phyloP scores from a whole-genome alignment of 2,888 invertebrate species.

The Congeria kusceri region DNA sequence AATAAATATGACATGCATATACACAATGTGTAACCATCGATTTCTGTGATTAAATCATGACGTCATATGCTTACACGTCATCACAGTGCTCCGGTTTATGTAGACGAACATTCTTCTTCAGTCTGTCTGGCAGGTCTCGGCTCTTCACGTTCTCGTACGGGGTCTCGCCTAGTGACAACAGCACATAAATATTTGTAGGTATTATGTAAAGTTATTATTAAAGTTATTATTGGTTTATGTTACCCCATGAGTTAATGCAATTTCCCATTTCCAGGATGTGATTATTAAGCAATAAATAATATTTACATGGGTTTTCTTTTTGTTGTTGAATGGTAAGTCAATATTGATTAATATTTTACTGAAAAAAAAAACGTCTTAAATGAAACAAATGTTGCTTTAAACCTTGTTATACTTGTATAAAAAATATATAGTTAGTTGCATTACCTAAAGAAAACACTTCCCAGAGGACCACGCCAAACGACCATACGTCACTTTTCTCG shows the following conservation, averaged over 20 bases:
- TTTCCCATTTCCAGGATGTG: too few species aligned
- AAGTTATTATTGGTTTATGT: not conserved
- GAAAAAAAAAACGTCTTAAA: too few species aligned
- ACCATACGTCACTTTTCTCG: constrained; percentile 71
- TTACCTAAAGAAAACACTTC: constrained; percentile 71
- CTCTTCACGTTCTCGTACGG: constrained; percentile 65
- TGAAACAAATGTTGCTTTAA: too few species aligned
- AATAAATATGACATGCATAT: not conserved
- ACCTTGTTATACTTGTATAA: too few species aligned
- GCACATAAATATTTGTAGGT: not conserved
- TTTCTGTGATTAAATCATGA: too few species aligned
- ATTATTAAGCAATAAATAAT: not conserved
- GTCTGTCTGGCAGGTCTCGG: constrained; percentile 58
- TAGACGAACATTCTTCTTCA: constrained; percentile 68
- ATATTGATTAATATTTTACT: too few species aligned
- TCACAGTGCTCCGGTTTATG: constrained; percentile 70
- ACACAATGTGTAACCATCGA: too few species aligned
- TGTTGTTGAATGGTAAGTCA: too few species aligned
- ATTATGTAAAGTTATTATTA: too few species aligned
- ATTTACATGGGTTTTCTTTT: not conserved
- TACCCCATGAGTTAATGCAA: too few species aligned
- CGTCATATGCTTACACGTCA: constrained; percentile 64
- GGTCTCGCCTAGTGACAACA: constrained; percentile 55
- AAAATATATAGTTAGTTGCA: too few species aligned
- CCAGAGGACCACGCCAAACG: constrained; percentile 70